These are phyloP conservation scores for Jordanella pulchra DNA, from an alignment of 2,797 vertebrate genomes.

Conservation along the genomic window DNA sequence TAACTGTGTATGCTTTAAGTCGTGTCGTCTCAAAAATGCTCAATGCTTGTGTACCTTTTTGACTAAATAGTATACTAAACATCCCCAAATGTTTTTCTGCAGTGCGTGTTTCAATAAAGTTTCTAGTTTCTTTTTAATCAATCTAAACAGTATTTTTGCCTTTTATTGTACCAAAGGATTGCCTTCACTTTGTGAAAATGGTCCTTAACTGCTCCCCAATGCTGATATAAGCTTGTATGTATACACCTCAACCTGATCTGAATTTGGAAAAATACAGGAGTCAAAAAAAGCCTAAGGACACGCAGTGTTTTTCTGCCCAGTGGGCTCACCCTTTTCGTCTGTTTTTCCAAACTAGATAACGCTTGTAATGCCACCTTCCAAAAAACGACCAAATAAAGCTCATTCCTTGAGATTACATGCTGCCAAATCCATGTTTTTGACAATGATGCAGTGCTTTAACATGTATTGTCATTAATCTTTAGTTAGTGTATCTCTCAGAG, in stretches of 20 bases:
- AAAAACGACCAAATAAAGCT: slow-evolving; percentile 69
- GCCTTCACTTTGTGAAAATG: slow-evolving; percentile 70
- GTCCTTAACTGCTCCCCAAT: slow-evolving; percentile 59
- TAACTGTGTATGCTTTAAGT: slow-evolving; percentile 77
- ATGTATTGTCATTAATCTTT: slow-evolving; percentile 75
- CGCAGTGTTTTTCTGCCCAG: slow-evolving; percentile 54
- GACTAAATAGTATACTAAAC: slow-evolving; percentile 85
- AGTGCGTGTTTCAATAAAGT: slow-evolving; percentile 85
- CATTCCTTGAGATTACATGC: slow-evolving; percentile 78
- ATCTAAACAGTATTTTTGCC: slow-evolving; percentile 81
- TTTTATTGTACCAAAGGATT: slow-evolving; percentile 79
- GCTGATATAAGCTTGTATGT: slow-evolving; percentile 69
- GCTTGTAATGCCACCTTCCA: slow-evolving; percentile 72
- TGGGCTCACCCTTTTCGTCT: slow-evolving; percentile 67
- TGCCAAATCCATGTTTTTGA: slow-evolving; percentile 77
- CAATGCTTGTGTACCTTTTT: slow-evolving; percentile 79
- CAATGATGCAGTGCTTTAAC: slow-evolving; percentile 73
- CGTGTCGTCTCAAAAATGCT: slow-evolving; percentile 78
- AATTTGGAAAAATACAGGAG: slow-evolving; percentile 20
- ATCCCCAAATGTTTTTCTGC: slow-evolving; percentile 82
- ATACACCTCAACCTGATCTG: slow-evolving; percentile 54
- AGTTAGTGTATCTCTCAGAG: slow-evolving; percentile 75
- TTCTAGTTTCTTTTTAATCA: slow-evolving; percentile 81
- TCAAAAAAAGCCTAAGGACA: slow-evolving; percentile 39
- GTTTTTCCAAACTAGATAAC: slow-evolving; percentile 74